Evolutionary conservation across 2,113 vertebrate genomes (phyloP), one percentile per base, ranked within the genome.

Genomic region (Phalacrocorax brasilianus): DNA sequence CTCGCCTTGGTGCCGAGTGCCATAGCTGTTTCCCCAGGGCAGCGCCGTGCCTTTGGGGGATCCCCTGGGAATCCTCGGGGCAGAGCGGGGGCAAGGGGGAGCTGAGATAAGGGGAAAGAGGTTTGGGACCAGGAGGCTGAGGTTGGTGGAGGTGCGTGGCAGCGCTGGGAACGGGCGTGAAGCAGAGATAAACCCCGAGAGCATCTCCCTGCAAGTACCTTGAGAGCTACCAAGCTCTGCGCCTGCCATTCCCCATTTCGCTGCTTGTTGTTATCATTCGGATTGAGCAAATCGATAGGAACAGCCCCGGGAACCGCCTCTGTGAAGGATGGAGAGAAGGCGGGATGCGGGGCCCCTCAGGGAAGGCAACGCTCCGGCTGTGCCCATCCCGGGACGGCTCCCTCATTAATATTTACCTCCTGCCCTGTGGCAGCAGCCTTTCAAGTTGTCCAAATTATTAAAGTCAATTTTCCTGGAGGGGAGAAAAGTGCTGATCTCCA

Each of bases 351-450:
- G 26, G 15, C 45, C 6, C 5, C 65, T 23, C 2, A 38, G 6
- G 66, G 70, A 85, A 87, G 70, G 76, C 85, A 75, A 44, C 11
- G 1, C 40, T 80, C 66, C 89, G 14, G 12, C 81, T 88, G 86
- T 3, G 27, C 84, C 63, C 1, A 3, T 86, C 61, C 93, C 84
- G 80, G 26, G 89, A 92, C 82, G 0, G 0, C 47, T 86, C 68
- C 61, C 27, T 90, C 81, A 79, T 95, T 72, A 96, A 95, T 96
- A 96, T 95, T 97, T 89, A 82, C 73, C 91, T 93, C 82, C 93
- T 59, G 27, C 70, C 92, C 91, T 18, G 55, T 53, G 73, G 89
- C 91, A 92, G 89, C 87, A 97, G 85, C 74, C 88, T 97, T 94
- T 96, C 89, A 95, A 80, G 76, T 92, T 93, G 75, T 94, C 88